Evolutionary conservation across 1,140 invertebrate genomes (phyloP).

Genomic region (Aphidius gifuensis): DNA sequence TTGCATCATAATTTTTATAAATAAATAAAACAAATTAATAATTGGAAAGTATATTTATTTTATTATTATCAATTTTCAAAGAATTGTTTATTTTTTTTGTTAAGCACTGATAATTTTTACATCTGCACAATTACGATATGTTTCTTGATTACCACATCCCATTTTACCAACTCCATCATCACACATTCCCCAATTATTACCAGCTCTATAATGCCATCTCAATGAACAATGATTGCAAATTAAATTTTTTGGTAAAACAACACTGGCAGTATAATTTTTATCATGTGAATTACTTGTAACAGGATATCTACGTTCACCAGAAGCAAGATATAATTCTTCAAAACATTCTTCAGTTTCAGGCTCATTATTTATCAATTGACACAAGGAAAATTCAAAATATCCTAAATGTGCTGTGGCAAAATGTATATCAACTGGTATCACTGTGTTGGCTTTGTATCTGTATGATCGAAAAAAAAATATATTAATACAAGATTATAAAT

Average conservation of each 20-base stretch:
- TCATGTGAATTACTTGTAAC: background rate
- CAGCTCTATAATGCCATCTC: constrained; percentile 66
- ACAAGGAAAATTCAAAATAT: constrained; percentile 59
- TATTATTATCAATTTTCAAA: too few species aligned
- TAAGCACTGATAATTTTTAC: too few species aligned
- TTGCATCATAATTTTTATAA: too few species aligned
- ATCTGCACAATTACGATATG: constrained; percentile 62
- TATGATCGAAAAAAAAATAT: constrained; percentile 1
- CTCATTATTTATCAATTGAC: constrained; percentile 47
- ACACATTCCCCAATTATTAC: constrained; percentile 61
- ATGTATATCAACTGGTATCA: constrained; percentile 66
- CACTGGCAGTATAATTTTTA: background rate
- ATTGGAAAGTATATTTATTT: too few species aligned
- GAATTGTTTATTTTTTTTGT: too few species aligned
- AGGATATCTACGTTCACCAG: constrained; percentile 37
- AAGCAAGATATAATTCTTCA: constrained; percentile 50
- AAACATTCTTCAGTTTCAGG: constrained; percentile 65
- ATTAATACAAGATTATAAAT: background rate
- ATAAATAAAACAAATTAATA: too few species aligned
- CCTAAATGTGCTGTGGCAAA: constrained; percentile 71
- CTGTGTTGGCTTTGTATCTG: constrained; percentile 60
- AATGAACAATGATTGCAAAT: constrained; percentile 47
- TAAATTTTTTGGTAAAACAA: background rate
- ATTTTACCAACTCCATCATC: constrained; percentile 37
- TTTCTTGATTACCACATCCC: constrained; percentile 67